phyloP scores from a whole-genome alignment of 2,888 invertebrate genomes.

The Ganaspis brasiliensis region DNA sequence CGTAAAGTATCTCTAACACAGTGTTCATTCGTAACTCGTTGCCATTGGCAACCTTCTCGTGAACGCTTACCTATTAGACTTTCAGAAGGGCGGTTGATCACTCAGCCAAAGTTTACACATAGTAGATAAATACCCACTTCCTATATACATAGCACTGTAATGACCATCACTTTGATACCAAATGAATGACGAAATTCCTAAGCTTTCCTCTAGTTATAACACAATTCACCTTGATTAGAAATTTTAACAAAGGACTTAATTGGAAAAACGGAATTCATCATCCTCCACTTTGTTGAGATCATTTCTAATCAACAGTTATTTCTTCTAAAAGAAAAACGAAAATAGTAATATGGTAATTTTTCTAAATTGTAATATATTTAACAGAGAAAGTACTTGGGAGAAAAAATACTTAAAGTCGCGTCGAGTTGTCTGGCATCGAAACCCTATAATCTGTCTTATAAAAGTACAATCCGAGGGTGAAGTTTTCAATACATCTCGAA shows the following conservation, averaged over 20 bases:
- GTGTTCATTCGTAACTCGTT: conserved; percentile 65
- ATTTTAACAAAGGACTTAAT: background rate
- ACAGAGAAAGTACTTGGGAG: background rate
- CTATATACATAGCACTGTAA: conserved; percentile 49
- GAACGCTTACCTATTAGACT: conserved; percentile 68
- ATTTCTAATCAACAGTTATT: too few relatives aligned
- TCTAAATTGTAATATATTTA: too few relatives aligned
- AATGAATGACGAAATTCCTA: background rate
- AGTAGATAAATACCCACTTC: conserved; percentile 67
- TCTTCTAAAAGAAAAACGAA: too few relatives aligned
- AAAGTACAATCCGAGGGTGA: conserved; percentile 21
- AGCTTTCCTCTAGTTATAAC: background rate
- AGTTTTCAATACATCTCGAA: conserved; percentile 38
- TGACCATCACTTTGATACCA: conserved; percentile 64
- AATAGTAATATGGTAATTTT: too few relatives aligned
- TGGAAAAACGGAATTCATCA: background rate
- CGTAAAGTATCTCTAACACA: conserved; percentile 60
- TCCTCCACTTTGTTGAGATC: too few relatives aligned
- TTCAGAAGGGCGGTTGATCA: conserved; percentile 72
- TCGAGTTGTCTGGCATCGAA: background rate
- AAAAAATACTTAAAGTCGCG: conserved; percentile 13
- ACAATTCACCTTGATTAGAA: background rate
- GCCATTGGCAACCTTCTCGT: conserved; percentile 67
- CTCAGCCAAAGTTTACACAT: conserved; percentile 73
- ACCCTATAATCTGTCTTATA: conserved; percentile 33